phyloP scores from a whole-genome alignment of 2,888 invertebrate species.

The Liodrosophila aerea region DNA sequence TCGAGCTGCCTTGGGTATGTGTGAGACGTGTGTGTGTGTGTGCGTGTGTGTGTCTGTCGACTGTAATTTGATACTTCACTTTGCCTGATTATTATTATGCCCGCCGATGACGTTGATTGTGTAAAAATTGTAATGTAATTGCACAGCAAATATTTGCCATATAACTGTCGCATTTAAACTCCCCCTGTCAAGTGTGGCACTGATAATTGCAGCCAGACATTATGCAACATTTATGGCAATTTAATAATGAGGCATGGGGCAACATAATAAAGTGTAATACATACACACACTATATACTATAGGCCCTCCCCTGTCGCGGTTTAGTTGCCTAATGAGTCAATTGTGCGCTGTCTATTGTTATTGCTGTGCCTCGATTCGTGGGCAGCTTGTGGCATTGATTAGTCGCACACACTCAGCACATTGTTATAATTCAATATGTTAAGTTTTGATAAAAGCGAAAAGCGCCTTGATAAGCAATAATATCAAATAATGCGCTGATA shows the following conservation, averaged over 20 bases:
- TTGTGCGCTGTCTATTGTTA: conserved; percentile 61
- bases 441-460: conserved; percentile 57
- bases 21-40: conserved; percentile 19
- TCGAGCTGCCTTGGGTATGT: conserved; percentile 35
- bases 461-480: conserved; percentile 70
- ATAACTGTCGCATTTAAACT: conserved; percentile 41
- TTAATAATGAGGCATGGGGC: conserved; percentile 14
- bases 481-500: conserved; percentile 62
- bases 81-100: conserved; percentile 75
- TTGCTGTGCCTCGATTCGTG: conserved; percentile 40
- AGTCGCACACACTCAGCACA: conserved; percentile 53
- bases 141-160: conserved; percentile 45
- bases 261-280: conserved; percentile 33
- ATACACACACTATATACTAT: conserved; percentile 12
- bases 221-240: conserved; percentile 27
- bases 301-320: conserved; percentile 65
- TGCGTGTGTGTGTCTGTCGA: conserved; percentile 26
- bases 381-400: conserved; percentile 65
- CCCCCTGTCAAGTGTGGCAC: conserved; percentile 59
- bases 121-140: conserved; percentile 77
- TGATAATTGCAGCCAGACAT: conserved; percentile 54
- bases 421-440: conserved; percentile 71
- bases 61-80: conserved; percentile 78
- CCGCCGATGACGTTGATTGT: conserved; percentile 75
- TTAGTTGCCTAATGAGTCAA: conserved; percentile 76